Evolutionary conservation across 2,888 invertebrate genomes (phyloP).

Genomic region (Yponomeuta sedellus): DNA sequence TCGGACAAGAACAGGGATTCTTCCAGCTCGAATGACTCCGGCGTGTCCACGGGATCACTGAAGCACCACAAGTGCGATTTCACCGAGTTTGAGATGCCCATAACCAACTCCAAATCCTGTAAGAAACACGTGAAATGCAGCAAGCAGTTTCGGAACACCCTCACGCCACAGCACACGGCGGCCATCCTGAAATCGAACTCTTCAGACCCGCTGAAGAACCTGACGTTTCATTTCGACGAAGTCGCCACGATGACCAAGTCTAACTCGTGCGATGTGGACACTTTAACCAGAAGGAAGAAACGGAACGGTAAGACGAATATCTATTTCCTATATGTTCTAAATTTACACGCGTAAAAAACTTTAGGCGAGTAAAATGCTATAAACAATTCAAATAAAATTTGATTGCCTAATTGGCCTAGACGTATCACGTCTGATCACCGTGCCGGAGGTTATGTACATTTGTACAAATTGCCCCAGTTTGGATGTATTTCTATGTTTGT

Average conservation of each 20-base stretch:
- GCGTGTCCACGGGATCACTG: slow-evolving; percentile 80
- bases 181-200: slow-evolving; percentile 79
- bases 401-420: too few species aligned
- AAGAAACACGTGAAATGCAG: slow-evolving; percentile 63
- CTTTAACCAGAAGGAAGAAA: slow-evolving; percentile 73
- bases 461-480: too few species aligned
- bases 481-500: too few species aligned
- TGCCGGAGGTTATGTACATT: too few species aligned
- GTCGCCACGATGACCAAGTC: slow-evolving; percentile 77
- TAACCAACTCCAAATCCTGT: slow-evolving; percentile 65
- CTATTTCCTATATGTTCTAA: not conserved
- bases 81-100: slow-evolving; percentile 76
- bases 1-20: slow-evolving; percentile 82
- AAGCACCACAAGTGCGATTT: slow-evolving; percentile 79
- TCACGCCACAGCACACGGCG: slow-evolving; percentile 69
- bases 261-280: slow-evolving; percentile 79
- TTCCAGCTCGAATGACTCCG: slow-evolving; percentile 83
- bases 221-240: slow-evolving; percentile 80
- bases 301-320: slow-evolving; percentile 44
- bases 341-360: not conserved
- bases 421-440: too few species aligned
- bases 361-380: too few species aligned
- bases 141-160: slow-evolving; percentile 60
- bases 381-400: too few species aligned
- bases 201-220: slow-evolving; percentile 78